These are phyloP conservation scores for Oreocharis arfaki DNA, from an alignment of 2,113 vertebrate genomes.

Conservation along the genomic window DNA sequence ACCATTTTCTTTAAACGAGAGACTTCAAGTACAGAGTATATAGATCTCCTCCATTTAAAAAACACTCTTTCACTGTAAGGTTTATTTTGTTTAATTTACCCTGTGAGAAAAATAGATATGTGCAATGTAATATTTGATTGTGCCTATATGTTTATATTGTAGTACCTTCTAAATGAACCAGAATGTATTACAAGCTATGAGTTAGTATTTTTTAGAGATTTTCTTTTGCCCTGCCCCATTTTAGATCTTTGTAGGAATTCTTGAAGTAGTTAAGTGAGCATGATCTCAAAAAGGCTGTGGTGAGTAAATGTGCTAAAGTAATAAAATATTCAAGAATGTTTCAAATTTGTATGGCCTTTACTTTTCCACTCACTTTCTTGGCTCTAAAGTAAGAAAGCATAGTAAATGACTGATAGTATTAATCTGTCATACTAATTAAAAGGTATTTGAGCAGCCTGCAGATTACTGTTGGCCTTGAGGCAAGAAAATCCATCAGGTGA, in stretches of 20 bases:
- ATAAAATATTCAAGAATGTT: slow-evolving; percentile 15
- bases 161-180: not conserved
- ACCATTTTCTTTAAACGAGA: not conserved
- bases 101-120: not conserved
- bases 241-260: not conserved
- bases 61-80: not conserved
- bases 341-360: slow-evolving; percentile 1
- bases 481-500: not conserved
- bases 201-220: not conserved
- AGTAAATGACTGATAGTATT: slow-evolving; percentile 28
- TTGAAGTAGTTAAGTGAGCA: not conserved
- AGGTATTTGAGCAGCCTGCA: not conserved
- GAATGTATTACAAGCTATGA: not conserved
- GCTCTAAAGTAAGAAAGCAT: not conserved
- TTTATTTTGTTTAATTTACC: not conserved
- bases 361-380: slow-evolving; percentile 41
- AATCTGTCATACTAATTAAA: slow-evolving; percentile 18
- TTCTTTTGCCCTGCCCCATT: not conserved
- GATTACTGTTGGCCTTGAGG: not conserved
- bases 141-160: not conserved
- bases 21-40: not conserved
- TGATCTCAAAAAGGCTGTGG: not conserved
- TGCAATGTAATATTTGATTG: not conserved
- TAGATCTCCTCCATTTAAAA: not conserved
- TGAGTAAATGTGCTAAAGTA: not conserved